Evolutionary conservation across 1,140 invertebrate genomes (phyloP).

Genomic region (Potamilus streckersoni): DNA sequence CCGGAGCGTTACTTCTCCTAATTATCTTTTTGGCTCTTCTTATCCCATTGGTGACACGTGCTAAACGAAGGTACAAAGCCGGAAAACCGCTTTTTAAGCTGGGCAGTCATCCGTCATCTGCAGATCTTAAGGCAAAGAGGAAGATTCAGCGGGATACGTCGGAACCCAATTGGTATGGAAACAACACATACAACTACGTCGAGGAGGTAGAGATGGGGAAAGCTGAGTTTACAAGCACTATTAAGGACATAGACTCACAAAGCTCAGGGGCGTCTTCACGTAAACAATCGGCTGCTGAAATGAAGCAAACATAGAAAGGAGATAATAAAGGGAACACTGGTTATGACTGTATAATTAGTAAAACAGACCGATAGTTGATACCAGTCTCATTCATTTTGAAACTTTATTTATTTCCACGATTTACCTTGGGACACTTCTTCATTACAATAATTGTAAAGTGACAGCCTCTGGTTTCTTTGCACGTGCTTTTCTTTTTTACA

Average conservation of each 20-base stretch:
- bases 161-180: conserved; percentile 27
- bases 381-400: no score
- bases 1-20: conserved; percentile 18
- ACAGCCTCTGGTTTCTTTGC: no score
- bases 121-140: conserved; percentile 4
- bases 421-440: no score
- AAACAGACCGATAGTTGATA: no score
- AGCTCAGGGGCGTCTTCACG: no score
- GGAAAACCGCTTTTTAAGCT: conserved; percentile 29
- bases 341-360: no score
- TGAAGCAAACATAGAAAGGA: no score
- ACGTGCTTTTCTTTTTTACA: no score
- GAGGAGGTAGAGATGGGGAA: conserved; percentile 15
- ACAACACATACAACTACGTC: conserved; percentile 8
- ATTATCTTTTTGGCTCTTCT: conserved; percentile 20
- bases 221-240: conserved; percentile 5
- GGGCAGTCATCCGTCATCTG: conserved; percentile 15
- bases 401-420: no score
- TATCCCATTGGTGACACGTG: conserved; percentile 23
- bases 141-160: conserved; percentile 5
- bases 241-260: neutral
- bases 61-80: conserved; percentile 16
- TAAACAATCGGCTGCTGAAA: no score
- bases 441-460: no score
- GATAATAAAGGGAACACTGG: no score